Evolutionary conservation across 2,113 vertebrate genomes (phyloP), one percentile per base, ranked within the genome.

Genomic region (Triplophysa rosa): DNA sequence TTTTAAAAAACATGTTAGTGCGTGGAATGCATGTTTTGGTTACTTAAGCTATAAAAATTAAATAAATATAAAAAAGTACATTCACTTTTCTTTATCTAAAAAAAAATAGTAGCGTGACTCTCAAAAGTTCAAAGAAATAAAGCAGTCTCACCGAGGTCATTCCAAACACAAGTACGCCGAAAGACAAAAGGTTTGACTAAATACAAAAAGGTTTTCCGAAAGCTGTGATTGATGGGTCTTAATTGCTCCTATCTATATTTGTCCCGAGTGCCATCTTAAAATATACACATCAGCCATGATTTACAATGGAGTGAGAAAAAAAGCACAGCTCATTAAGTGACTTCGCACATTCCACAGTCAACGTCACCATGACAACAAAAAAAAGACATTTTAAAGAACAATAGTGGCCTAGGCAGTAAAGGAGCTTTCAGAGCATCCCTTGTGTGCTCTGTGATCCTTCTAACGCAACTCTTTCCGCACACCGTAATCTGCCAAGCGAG

Each of bases 331-430:
- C 69, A 70, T 66, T 82, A 72, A 78, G 63, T 73, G 81, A 73
- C 81, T 80, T 49, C 49, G 59, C 62, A 54, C 58, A 56, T 78
- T 78, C 62, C 80, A 54, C 37, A 26, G 61, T 33, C 29, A 47
- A 24, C 47, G 52, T 80, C 66, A 37, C 72, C 78, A 83, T 80
- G 82, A 77, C 82, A 80, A 80, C 78, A 56, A 54, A 67, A 24
- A 24, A 67, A 82, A 82, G 49, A 45, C 68, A 66, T 72, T 64
- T 78, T 58, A 58, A 67, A 58, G 79, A 52, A 74, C 68, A 73
- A 82, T 73, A 33, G 76, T 61, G 61, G 47, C 8, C 45, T 64
- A 67, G 23, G 67, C 67, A 73, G 76, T 64, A 42, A 73, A 72
- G 37, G 66, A 47, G 49, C 29, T 49, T 78, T 68, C 23, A 23